Percentiles rank a stretch among this genome's conserved stretches.
Conservation (phyloP, 1,140 invertebrate species). For the Ceratina japonica region DNA sequence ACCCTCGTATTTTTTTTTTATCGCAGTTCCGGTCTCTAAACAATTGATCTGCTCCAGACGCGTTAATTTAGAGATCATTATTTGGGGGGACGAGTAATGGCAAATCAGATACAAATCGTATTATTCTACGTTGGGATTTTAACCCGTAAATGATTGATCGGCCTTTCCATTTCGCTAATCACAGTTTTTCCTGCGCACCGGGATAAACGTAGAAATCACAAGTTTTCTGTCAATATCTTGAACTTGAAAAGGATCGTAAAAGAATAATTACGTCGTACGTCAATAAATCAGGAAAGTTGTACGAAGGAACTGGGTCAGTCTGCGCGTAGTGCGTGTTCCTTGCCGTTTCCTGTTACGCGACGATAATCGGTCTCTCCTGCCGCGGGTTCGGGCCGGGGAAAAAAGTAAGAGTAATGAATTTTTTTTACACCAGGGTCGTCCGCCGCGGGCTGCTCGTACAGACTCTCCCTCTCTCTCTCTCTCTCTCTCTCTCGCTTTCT, state of each 20-base stretch:
- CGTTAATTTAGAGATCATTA: no score
- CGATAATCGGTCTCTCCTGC: conserved; percentile 23
- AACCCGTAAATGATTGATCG: no score
- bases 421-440: conserved; percentile 26
- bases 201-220: no score
- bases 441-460: conserved; percentile 28
- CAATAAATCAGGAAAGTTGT: not conserved
- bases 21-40: no score
- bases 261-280: not conserved
- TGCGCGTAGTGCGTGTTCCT: not conserved
- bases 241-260: no score
- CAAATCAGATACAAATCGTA: no score
- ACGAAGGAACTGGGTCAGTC: conserved; percentile 12
- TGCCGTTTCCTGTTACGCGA: conserved; percentile 1
- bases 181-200: no score
- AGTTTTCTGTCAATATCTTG: no score
- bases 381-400: not conserved
- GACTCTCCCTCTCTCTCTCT: conserved; percentile 3
- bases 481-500: conserved; percentile 6
- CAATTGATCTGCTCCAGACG: no score
- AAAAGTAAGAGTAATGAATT: conserved; percentile 31
- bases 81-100: no score
- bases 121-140: no score
- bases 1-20: not conserved
- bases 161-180: no score